A percentile compares a stretch with the other conserved stretches of the same genome.
These are phyloP conservation scores for Leptopilina clavipes DNA, from an alignment of 1,140 invertebrate genomes.

Conservation along the genomic window DNA sequence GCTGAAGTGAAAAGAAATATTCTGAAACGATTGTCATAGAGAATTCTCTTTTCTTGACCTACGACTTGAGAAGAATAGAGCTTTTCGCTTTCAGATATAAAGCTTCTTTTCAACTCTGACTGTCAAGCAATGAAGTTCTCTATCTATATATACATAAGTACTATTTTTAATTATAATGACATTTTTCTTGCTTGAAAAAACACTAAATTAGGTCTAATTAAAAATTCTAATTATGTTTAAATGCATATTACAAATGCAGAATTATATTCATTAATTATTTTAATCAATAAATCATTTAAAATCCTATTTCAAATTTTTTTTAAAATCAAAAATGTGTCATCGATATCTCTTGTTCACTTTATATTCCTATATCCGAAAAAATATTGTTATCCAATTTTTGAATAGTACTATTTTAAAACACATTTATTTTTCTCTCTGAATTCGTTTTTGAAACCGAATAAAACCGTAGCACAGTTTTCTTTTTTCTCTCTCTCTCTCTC, in stretches of 20 bases:
- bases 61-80: conserved; percentile 15
- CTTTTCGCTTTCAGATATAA: conserved; percentile 20
- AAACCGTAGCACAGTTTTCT: conserved; percentile 22
- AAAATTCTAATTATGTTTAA: not conserved
- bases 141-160: not conserved
- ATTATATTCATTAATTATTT: too few species aligned
- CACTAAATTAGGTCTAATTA: not conserved
- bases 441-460: not conserved
- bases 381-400: too few species aligned
- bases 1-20: not conserved
- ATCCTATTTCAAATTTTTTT: too few species aligned
- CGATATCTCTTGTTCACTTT: too few species aligned
- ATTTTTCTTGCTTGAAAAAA: not conserved
- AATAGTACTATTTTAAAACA: not conserved
- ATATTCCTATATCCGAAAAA: too few species aligned
- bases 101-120: not conserved
- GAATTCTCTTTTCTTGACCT: conserved; percentile 12
- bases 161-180: conserved; percentile 12
- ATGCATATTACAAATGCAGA: too few species aligned
- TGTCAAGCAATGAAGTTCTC: not conserved
- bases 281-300: too few species aligned
- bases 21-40: conserved; percentile 17
- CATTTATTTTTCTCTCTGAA: not conserved
- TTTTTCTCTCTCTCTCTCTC: conserved; percentile 1
- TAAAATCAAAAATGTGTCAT: too few species aligned